Conservation (phyloP, 1,140 invertebrate species). For the Euwallacea similis region DNA sequence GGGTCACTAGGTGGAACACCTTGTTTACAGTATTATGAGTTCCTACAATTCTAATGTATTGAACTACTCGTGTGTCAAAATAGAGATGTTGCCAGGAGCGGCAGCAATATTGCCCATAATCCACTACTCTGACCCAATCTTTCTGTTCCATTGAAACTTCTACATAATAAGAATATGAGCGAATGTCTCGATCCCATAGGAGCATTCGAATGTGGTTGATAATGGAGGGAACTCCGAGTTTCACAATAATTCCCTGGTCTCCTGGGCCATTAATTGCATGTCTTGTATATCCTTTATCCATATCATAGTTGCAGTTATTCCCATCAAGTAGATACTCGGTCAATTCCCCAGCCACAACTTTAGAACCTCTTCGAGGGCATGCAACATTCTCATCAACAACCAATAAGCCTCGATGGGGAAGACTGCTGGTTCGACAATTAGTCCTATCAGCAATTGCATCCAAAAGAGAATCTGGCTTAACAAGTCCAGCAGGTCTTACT, state of each 20-base stretch:
- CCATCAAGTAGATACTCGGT: conserved; percentile 84
- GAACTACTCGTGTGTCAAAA: conserved; percentile 86
- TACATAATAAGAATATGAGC: conserved; percentile 96
- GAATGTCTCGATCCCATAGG: conserved; percentile 91
- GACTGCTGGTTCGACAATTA: conserved; percentile 42
- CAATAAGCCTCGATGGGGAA: conserved; percentile 8
- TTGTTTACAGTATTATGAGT: conserved; percentile 96
- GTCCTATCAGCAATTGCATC: conserved; percentile 90
- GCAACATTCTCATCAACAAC: conserved; percentile 87
- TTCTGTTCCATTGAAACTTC: conserved; percentile 96
- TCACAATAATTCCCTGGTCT: conserved; percentile 83
- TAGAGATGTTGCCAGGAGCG: conserved; percentile 96
- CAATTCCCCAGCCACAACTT: conserved; percentile 87
- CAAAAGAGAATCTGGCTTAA: conserved; percentile 86
- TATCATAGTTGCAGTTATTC: conserved; percentile 83
- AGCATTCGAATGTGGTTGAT: conserved; percentile 92
- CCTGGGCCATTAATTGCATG: conserved; percentile 86
- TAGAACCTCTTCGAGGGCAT: conserved; percentile 71
- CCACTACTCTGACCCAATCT: conserved; percentile 91
- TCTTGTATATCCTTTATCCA: conserved; percentile 89
- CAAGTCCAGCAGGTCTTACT: conserved; percentile 82
- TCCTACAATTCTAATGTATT: conserved; percentile 87
- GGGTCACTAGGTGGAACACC: conserved; percentile 88
- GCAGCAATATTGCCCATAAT: conserved; percentile 89
- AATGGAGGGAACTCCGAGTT: conserved; percentile 84